Conservation (phyloP, 2,888 invertebrate genomes). For the Pachydiplax longipennis region DNA sequence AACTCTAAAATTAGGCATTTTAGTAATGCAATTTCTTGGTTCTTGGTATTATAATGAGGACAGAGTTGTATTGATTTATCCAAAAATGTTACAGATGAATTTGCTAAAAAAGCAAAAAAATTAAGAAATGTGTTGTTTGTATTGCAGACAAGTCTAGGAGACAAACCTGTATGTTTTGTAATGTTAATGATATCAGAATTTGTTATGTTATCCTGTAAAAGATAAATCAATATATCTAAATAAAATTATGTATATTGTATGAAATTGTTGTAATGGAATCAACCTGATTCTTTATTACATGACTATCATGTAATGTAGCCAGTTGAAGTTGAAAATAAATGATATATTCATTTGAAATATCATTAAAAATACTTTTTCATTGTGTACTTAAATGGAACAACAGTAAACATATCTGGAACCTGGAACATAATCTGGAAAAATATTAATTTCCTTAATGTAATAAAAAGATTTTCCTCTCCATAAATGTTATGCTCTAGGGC, state of each 20-base stretch:
- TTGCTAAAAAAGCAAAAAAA: not conserved
- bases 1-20: not conserved
- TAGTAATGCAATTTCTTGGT: not conserved
- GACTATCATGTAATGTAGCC: conserved; percentile 30
- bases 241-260: conserved; percentile 36
- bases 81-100: not conserved
- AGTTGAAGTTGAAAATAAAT: conserved; percentile 40
- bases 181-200: conserved; percentile 27
- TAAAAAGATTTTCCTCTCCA: too few relatives aligned
- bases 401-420: too few relatives aligned
- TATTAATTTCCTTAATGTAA: too few relatives aligned
- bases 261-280: conserved; percentile 37
- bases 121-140: conserved; percentile 34
- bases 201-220: conserved; percentile 41
- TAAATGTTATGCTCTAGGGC: too few relatives aligned
- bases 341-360: conserved; percentile 42
- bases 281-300: conserved; percentile 28
- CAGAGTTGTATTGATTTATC: not conserved
- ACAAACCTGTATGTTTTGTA: conserved; percentile 39
- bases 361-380: not conserved
- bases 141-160: conserved; percentile 42
- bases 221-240: conserved; percentile 30
- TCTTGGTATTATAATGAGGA: not conserved
- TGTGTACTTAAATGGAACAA: too few relatives aligned
- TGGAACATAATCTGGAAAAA: too few relatives aligned